A percentile compares a stretch with the other conserved stretches of the same genome.
Evolutionary conservation across 2,113 vertebrate genomes (phyloP).

Genomic region (Alosa alosa): DNA sequence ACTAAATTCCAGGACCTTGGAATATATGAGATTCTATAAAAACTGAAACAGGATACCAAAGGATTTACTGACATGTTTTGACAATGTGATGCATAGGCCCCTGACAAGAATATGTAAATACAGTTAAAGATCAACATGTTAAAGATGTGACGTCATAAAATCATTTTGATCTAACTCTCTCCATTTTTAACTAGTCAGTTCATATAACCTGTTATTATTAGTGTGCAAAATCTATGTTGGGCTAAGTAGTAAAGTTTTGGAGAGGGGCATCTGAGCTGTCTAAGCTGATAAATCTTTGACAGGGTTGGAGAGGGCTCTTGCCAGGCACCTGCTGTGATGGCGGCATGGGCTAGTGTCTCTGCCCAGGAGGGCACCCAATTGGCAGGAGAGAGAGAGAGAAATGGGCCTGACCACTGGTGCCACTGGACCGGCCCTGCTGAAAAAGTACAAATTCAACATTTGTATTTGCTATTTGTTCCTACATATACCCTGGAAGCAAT

Average conservation of each 20-base stretch:
- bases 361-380: not conserved
- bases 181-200: not conserved
- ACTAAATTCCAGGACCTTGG: not conserved
- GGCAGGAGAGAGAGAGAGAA: not conserved
- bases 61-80: not conserved
- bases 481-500: too few relatives aligned
- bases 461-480: too few relatives aligned
- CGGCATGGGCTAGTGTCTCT: not conserved
- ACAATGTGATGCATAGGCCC: not conserved
- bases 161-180: too few relatives aligned
- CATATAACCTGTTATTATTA: not conserved
- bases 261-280: not conserved
- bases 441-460: too few relatives aligned
- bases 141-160: too few relatives aligned
- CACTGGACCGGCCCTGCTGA: too few relatives aligned
- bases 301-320: not conserved
- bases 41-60: not conserved
- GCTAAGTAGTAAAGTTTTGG: not conserved
- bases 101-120: not conserved
- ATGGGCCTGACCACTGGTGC: too few relatives aligned
- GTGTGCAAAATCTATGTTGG: not conserved
- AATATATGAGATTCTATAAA: not conserved
- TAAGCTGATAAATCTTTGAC: not conserved
- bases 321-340: not conserved
- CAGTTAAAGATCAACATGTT: not conserved